Base-by-base conservation (phyloP, 2,797 vertebrate genomes). In the Chiloscyllium punctatum region DNA sequence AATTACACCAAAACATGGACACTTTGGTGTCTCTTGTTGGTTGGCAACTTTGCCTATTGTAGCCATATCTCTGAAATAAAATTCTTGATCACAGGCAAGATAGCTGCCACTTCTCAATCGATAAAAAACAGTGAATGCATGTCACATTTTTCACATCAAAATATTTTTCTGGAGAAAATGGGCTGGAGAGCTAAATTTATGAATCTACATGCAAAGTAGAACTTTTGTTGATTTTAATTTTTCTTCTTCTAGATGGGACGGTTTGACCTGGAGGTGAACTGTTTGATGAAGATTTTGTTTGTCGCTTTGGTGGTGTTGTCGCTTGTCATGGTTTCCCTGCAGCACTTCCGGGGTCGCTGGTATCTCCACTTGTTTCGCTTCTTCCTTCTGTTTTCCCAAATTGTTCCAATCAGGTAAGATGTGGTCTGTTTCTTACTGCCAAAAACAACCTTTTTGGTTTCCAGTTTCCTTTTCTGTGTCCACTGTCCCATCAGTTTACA, bases 301-400 rank as follows among this genome's bases (percentile, higher is more conserved):
- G 98, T 98, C 0, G 99, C 99, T 0, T 97, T 99, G 72, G 98
- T 99, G 95, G 98, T 99, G 96, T 98, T 99, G 92, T 99, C 99
- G 0, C 97, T 99, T 96, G 99, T 99, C 96, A 99, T 99, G 99
- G 99, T 99, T 94, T 98, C 99, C 2, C 98, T 99, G 0, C 99
- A 99, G 97, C 99, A 99, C 97, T 99, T 99, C 0, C 98, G 98
- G 0, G 99, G 99, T 0, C 98, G 98, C 8, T 99, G 99, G 99
- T 99, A 99, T 97, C 99, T 99, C 7, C 99, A 99, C 98, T 99
- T 99, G 96, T 98, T 99, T 96, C 98, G 99, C 62, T 99, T 99
- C 97, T 98, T 99, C 33, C 98, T 99, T 77, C 97, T 99, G 23
- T 99, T 99, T 96, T 99, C 99, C 27, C 98, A 99, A 97, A 99